Evolutionary conservation across 1,140 invertebrate genomes (phyloP).

Genomic region (Hirudo medicinalis): DNA sequence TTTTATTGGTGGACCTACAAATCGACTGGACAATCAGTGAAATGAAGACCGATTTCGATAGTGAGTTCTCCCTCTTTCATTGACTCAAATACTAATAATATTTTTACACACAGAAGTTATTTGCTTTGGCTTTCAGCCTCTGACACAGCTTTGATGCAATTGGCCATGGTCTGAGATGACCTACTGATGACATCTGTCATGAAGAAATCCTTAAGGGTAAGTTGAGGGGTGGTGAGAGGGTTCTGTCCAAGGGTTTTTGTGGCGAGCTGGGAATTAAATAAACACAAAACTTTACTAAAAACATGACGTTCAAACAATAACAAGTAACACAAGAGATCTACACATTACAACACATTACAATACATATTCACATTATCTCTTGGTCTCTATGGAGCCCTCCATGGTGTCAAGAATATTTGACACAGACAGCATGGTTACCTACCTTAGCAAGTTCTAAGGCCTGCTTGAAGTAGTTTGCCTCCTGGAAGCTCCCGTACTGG

Average conservation of each 20-base stretch:
- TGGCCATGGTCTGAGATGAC: constrained; percentile 96
- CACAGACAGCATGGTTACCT: no score
- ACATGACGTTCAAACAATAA: background rate
- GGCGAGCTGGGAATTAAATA: background rate
- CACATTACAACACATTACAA: no score
- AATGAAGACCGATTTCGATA: no score
- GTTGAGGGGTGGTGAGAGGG: constrained; percentile 62
- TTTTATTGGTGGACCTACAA: no score
- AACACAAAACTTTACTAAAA: background rate
- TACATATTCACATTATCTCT: no score
- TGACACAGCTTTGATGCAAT: constrained; percentile 36
- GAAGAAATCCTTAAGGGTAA: constrained; percentile 71
- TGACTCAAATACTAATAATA: no score
- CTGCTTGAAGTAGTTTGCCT: constrained; percentile 67
- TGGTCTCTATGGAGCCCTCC: no score
- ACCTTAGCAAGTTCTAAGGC: constrained; percentile 55
- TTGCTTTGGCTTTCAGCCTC: constrained; percentile 5
- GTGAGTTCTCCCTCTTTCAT: no score
- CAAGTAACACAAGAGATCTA: no score
- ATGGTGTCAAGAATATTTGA: no score
- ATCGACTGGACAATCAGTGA: no score
- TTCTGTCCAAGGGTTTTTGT: constrained; percentile 45
- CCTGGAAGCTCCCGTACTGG: constrained; percentile 66
- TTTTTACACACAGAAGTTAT: background rate
- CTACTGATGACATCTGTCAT: constrained; percentile 93